phyloP scores from a whole-genome alignment of 2,888 invertebrate genomes.

The Tetramorium bicarinatum region DNA sequence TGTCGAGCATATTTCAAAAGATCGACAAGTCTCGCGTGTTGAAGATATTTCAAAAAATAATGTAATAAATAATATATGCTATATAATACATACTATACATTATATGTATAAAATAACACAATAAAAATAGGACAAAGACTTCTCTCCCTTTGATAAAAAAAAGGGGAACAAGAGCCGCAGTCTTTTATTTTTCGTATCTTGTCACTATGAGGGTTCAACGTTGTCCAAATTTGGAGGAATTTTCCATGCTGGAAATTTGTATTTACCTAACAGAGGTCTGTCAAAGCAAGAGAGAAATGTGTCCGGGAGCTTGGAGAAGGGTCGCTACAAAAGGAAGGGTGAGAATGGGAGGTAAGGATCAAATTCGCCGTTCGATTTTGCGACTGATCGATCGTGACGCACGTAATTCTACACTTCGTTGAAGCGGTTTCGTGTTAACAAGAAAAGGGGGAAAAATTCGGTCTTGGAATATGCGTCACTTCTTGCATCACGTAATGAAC shows the following conservation, averaged over 20 bases:
- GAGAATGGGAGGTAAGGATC: slow-evolving; percentile 37
- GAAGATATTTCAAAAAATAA: neutral
- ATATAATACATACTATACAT: too few relatives aligned
- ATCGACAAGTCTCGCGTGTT: neutral
- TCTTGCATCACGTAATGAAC: neutral
- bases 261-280: slow-evolving; percentile 16
- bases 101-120: neutral
- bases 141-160: neutral
- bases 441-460: slow-evolving; percentile 11
- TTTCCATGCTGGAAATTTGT: slow-evolving; percentile 34
- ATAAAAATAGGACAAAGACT: neutral
- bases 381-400: slow-evolving; percentile 41
- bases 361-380: slow-evolving; percentile 49
- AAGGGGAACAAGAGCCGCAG: neutral
- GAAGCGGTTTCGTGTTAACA: slow-evolving; percentile 69
- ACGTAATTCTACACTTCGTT: slow-evolving; percentile 65
- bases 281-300: slow-evolving; percentile 43
- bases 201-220: neutral
- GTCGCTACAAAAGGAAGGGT: slow-evolving; percentile 21
- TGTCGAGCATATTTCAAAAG: neutral
- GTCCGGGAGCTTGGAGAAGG: slow-evolving; percentile 33
- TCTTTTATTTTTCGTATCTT: neutral
- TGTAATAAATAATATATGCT: neutral
- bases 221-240: slow-evolving; percentile 1
- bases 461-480: neutral